Evolutionary conservation across 2,797 vertebrate species (phyloP), one percentile per base, ranked within the genome.

Genomic region (Siniperca scherzeri): DNA sequence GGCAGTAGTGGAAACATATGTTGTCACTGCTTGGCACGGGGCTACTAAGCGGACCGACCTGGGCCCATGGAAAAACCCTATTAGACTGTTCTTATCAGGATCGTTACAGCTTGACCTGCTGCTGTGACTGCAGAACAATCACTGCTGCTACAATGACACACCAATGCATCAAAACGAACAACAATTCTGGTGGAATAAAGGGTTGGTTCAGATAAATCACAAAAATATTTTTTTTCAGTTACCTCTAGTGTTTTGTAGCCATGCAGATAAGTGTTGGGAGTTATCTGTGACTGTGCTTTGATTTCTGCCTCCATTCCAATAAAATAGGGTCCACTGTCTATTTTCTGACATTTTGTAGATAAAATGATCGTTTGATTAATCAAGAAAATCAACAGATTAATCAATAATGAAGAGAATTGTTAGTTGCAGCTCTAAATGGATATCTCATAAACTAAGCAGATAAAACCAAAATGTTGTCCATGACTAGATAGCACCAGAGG

Each of bases 121-220:
- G n/a, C 53, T 53, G 75, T 62, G 36, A 48, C 65, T 40, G 62
- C 80, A 81, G 30, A 60, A 16, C 55, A 42, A 70, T 52, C n/a
- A 62, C 55, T 16, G 44, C 25, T 12, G 61, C 59, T 57, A 19
- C 30, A 33, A 8, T 19, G 55, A 57, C 50, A 12, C 53, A 38
- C 25, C 4, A 1, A 8, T 19, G 52, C 52, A 46, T 75, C 19
- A 44, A 33, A 30, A 53, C 6, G 11, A 9, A 48, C 7, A 27
- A 10, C 10, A 30, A 0, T 19, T 50, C 27, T 2, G 22, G 9
- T n/a, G 19, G 44, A 80, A n/a, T n/a, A 66, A 48, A 80, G 72
- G 73, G 25, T 52, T 5, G 0, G 25, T 36, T 80, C 40, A 44
- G 72, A 21, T 40, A 77, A 61, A 57, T 50, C 13, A 75, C 27